A percentile compares a stretch with the other conserved stretches of the same genome.
Evolutionary conservation across 2,888 invertebrate species (phyloP).

Genomic region (Melanostoma scalare): DNA sequence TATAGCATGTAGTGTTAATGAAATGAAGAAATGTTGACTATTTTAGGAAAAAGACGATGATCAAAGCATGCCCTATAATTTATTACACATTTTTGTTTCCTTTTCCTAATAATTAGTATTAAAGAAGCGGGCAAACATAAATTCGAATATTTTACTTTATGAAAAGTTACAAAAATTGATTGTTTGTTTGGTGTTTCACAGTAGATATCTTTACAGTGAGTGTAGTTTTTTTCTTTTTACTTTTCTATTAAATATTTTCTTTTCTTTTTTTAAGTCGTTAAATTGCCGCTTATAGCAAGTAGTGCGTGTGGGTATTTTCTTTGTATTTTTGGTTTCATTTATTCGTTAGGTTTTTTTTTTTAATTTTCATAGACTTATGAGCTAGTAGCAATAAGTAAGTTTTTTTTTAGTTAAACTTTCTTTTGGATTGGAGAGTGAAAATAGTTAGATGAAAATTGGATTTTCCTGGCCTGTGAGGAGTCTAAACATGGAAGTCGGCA

Average conservation of each 20-base stretch:
- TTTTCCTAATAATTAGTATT: background rate
- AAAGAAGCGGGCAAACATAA: constrained; percentile 25
- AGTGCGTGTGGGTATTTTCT: constrained; percentile 66
- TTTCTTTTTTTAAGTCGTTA: constrained; percentile 32
- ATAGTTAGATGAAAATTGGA: constrained; percentile 95
- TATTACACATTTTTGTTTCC: background rate
- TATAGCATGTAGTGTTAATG: background rate
- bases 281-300: constrained; percentile 53
- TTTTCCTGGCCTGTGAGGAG: constrained; percentile 99
- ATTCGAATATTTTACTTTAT: constrained; percentile 28
- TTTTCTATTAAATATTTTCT: constrained; percentile 16
- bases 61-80: no score
- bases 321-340: constrained; percentile 64
- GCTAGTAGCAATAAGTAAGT: constrained; percentile 65
- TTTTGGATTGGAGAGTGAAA: constrained; percentile 73
- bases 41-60: background rate
- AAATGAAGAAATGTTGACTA: background rate
- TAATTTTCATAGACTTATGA: constrained; percentile 33
- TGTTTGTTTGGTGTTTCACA: constrained; percentile 59
- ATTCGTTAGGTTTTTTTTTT: constrained; percentile 60
- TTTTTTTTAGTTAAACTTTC: constrained; percentile 62
- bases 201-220: constrained; percentile 60
- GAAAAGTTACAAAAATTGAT: constrained; percentile 47
- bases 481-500: constrained; percentile 99
- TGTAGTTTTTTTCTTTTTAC: constrained; percentile 12